Evolutionary conservation across 2,797 vertebrate genomes (phyloP).

Genomic region (Hephaestus fuliginosus): DNA sequence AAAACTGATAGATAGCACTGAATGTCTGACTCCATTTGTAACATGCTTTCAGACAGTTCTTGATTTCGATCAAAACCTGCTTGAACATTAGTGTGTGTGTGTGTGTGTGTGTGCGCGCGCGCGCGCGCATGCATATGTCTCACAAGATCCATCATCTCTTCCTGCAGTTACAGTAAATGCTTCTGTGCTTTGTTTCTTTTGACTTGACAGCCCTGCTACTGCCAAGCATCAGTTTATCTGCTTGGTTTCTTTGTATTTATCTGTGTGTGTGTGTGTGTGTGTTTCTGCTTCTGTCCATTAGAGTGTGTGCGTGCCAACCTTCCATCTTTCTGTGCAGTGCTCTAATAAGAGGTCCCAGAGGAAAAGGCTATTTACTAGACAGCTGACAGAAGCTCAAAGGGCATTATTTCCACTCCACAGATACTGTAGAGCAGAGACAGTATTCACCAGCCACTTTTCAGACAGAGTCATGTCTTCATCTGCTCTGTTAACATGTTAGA

Average conservation of each 20-base stretch:
- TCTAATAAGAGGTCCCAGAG: constrained; percentile 14
- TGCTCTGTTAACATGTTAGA: background rate
- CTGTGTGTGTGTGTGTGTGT: background rate
- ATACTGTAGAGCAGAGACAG: background rate
- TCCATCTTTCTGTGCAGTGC: background rate
- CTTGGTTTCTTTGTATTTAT: background rate
- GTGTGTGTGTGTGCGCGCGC: too few species aligned
- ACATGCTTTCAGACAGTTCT: background rate
- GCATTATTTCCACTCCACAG: constrained; percentile 26
- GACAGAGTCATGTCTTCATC: background rate
- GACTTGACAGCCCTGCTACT: background rate
- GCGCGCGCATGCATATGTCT: background rate
- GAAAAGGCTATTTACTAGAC: background rate
- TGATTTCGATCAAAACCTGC: background rate
- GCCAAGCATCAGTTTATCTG: constrained; percentile 1
- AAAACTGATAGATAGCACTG: background rate
- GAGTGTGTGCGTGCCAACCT: background rate
- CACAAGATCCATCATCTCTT: background rate
- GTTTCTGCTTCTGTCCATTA: background rate
- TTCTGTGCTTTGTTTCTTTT: background rate
- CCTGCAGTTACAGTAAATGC: background rate
- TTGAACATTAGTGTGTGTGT: background rate
- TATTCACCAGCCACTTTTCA: background rate
- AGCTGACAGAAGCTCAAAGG: constrained; percentile 27
- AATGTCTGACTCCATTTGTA: background rate